Base-by-base conservation (phyloP, 2,797 vertebrate genomes). In the Sebastiscus tertius region DNA sequence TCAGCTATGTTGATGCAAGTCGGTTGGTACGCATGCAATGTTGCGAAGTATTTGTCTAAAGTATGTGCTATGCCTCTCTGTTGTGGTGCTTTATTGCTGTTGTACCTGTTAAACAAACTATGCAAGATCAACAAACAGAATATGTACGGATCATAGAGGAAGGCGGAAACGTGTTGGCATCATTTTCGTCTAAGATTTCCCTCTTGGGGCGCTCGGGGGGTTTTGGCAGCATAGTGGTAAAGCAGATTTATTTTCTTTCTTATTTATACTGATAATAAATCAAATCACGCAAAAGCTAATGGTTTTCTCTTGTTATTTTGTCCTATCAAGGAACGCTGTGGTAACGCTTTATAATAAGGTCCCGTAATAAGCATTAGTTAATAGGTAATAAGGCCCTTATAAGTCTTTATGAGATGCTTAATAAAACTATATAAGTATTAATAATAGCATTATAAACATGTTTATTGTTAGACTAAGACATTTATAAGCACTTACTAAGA, bases 1-100 rank as follows among this genome's bases (percentile, higher is more conserved):
- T 75, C 79, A 85, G 69, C 76, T 75, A 88, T 92, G 88, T 77
- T 80, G 77, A 78, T 36, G 22, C 61, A n/a, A 55, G 60, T 39
- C 14, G 22, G 65, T 24, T 61, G 82, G 68, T 68, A 79, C 4
- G 67, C 11, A 4, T 82, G 81, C 14, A 72, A 88, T 80, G 68
- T 66, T 76, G 70, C 14, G 2, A 71, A 46, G 66, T 79, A 83
- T 84, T 75, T 74, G 62, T 77, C 69, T 8, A 11, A 78, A 20
- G 31, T 59, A 70, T 70, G 49, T 82, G 72, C 14, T 49, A 65
- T 59, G 29, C 2, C 6, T 61, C 56, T 68, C 27, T 75, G 52
- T 55, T 52, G 72, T 60, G 10, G 49, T 55, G 34, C 58, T 54
- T 66, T 8, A 14, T 74, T 79, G 58, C 71, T 31, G 71, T 67